Evolutionary conservation across 2,113 vertebrate species (phyloP), one percentile per base, ranked within the genome.

Genomic region (Pheucticus melanocephalus): DNA sequence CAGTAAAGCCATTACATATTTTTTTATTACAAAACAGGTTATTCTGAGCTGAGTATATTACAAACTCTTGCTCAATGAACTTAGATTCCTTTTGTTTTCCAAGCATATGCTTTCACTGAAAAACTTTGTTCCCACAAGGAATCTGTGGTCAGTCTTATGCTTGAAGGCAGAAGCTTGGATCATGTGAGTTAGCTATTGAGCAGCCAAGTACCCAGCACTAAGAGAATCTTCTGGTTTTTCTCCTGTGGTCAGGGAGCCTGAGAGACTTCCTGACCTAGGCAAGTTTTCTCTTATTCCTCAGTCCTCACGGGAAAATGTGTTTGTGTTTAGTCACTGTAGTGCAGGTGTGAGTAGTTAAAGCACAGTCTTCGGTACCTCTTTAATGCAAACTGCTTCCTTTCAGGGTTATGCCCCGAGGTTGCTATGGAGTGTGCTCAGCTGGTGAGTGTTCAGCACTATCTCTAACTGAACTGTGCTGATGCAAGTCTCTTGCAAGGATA

Each of bases 51-150:
- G 45, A 73, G 13, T 40, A 35, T 48, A 53, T 48, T 79, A 61
- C 53, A 71, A 76, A 69, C 69, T 92, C 47, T 93, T 90, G 68
- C 86, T 94, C 77, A 82, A 76, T 65, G 37, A 84, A 60, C 11
- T 78, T 53, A 37, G 57, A 84, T 68, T 88, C 31, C 10, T 75
- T 91, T 81, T 95, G 75, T 94, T 88, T 90, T 92, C 66, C 6
- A 42, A 94, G 65, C 61, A 79, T 69, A 89, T 94, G 91, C 88
- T 95, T 96, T 95, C 81, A 96, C 89, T 92, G 77, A 65, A 94
- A 91, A 94, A 85, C 69, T 94, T 66, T 69, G 57, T 53, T 95
- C 61, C 81, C 84, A 95, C 73, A 86, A 94, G 73, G 87, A 92
- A 68, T 90, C 86, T 90, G 93, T 95, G 93, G 88, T 93, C 86